Percentiles rank a stretch among this genome's conserved stretches.
Conservation (phyloP, 2,888 invertebrate genomes). For the Thecocarcelia acutangulata region DNA sequence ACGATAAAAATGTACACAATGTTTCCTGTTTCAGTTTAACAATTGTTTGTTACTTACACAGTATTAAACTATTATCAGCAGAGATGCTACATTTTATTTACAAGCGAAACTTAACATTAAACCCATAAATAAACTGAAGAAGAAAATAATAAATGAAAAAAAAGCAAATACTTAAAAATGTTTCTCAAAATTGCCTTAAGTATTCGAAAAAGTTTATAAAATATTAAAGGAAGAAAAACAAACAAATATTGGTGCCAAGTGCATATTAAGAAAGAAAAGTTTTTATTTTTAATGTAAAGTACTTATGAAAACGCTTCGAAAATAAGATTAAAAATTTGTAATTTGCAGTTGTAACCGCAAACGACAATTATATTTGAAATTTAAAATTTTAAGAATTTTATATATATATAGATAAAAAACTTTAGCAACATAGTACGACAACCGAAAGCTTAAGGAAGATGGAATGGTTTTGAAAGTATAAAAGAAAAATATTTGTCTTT, state of each 20-base stretch:
- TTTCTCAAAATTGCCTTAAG: conserved; percentile 40
- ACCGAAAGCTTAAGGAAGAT: too few species aligned
- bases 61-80: conserved; percentile 35
- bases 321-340: too few species aligned
- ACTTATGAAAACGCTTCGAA: too few species aligned
- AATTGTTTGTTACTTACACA: conserved; percentile 38
- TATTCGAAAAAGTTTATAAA: conserved; percentile 39
- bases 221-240: conserved; percentile 17
- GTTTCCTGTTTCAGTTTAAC: conserved; percentile 17
- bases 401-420: too few species aligned
- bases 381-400: too few species aligned
- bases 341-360: too few species aligned
- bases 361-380: too few species aligned
- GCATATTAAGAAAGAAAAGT: conserved; percentile 36
- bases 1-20: conserved; percentile 10
- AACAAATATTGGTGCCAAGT: conserved; percentile 14
- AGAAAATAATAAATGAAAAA: neutral
- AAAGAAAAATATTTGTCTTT: too few species aligned
- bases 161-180: conserved; percentile 32
- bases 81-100: conserved; percentile 30
- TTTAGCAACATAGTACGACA: too few species aligned
- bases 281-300: neutral
- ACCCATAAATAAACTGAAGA: conserved; percentile 3
- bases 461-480: too few species aligned
- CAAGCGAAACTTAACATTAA: conserved; percentile 26